Conservation (phyloP, 2,888 invertebrate species). For the Nasonovia ribisnigri region DNA sequence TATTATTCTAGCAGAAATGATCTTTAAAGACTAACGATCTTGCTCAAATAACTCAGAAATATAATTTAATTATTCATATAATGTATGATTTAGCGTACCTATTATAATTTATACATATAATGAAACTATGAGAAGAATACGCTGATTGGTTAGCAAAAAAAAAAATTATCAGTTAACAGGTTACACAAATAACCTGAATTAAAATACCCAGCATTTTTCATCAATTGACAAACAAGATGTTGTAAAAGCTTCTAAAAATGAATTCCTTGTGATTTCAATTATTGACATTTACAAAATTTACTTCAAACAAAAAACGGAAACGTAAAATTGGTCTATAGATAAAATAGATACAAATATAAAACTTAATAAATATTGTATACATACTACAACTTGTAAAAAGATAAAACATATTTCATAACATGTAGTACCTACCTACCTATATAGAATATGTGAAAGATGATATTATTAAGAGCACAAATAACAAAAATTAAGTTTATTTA, state of each 20-base stretch:
- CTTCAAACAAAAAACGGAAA: neutral
- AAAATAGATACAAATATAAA: neutral
- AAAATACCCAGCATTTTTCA: no score
- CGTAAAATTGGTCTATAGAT: neutral
- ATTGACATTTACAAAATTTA: neutral
- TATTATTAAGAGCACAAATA: no score
- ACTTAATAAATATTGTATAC: neutral
- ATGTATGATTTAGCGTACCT: neutral
- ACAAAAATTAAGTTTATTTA: no score
- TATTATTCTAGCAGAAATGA: neutral
- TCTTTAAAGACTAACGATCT: neutral
- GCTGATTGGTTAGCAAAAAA: neutral
- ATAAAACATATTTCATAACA: neutral
- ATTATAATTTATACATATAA: neutral
- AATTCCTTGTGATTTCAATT: neutral
- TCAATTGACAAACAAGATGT: neutral
- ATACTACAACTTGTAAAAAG: neutral
- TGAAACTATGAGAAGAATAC: neutral
- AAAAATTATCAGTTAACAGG: neutral
- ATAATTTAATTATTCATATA: neutral
- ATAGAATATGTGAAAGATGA: neutral
- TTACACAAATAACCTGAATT: neutral
- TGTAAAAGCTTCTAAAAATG: conserved; percentile 7
- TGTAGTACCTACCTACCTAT: neutral
- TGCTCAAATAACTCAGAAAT: neutral